Conservation (phyloP, 92 coral and sea anemone genomes). For the Siderastrea siderea region DNA sequence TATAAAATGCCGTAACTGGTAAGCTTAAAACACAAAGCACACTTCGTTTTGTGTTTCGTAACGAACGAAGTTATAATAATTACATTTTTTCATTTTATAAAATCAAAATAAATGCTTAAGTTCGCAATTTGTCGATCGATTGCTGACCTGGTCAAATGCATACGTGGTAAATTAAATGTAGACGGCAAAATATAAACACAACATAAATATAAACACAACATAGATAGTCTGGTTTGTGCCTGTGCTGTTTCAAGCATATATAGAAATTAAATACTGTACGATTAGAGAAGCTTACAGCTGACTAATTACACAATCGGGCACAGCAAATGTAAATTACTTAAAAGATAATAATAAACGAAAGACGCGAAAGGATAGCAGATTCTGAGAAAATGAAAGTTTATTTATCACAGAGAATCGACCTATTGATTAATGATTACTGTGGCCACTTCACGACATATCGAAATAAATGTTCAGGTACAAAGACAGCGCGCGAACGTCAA, state of each 20-base stretch:
- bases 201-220: too few relatives aligned
- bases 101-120: neutral
- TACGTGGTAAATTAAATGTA: neutral
- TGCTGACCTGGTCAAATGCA: neutral
- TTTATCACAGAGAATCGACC: neutral
- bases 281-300: neutral
- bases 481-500: neutral
- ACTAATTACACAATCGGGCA: neutral
- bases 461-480: neutral
- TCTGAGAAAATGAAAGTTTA: neutral
- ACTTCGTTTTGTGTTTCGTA: neutral
- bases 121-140: neutral
- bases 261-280: neutral
- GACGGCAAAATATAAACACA: conserved; percentile 2
- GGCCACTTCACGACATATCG: neutral
- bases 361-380: neutral
- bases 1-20: too few relatives aligned
- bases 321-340: neutral
- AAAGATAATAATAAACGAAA: neutral
- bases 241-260: neutral
- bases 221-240: neutral
- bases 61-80: neutral
- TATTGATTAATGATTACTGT: neutral
- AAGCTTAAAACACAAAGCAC: neutral
- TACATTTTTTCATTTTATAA: neutral